Base-by-base conservation (phyloP, 2,797 vertebrate genomes). In the Tragopan temminckii region DNA sequence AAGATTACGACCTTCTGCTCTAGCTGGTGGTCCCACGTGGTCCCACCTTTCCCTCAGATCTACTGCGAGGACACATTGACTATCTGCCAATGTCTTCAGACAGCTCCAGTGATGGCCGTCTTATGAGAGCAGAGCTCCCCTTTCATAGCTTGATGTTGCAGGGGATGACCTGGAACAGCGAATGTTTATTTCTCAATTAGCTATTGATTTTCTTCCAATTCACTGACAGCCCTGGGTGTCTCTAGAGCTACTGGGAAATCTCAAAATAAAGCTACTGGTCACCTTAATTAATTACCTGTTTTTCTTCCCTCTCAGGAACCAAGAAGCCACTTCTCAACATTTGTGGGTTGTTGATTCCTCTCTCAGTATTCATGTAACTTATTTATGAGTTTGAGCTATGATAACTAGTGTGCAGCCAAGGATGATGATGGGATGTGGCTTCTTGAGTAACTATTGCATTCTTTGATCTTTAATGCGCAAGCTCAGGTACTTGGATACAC, bases 131-230 rank as follows among this genome's bases (percentile, higher is more conserved):
- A 52, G 7, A 7, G n/a, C 19, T 84, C 21, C 13, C 5, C 1
- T 80, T 86, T 19, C 4, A 3, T 31, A 52, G n/a, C n/a, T 81
- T 62, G 29, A 48, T 11, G 24, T 83, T 62, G 23, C 50, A 75
- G 25, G 21, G 35, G 13, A 38, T 53, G 61, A 83, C 17, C 16
- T 59, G 12, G 71, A 62, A 62, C 25, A 62, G 11, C 1, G 10
- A 88, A 77, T 84, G 9, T 50, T 91, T 86, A 55, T 16, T 91
- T 81, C 83, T 86, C 42, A 43, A 46, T 71, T 91, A 83, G 33
- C 66, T 91, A 79, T 19, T 66, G 53, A 68, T 83, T 72, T 83
- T 92, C 40, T 76, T 27, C 24, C 63, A 69, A 16, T 78, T 83
- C 55, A 70, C 38, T 55, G 74, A 25, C 27, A 72, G 38, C 50